Base-by-base conservation (phyloP, 2,888 invertebrate genomes). In the Drosophila neutralis region DNA sequence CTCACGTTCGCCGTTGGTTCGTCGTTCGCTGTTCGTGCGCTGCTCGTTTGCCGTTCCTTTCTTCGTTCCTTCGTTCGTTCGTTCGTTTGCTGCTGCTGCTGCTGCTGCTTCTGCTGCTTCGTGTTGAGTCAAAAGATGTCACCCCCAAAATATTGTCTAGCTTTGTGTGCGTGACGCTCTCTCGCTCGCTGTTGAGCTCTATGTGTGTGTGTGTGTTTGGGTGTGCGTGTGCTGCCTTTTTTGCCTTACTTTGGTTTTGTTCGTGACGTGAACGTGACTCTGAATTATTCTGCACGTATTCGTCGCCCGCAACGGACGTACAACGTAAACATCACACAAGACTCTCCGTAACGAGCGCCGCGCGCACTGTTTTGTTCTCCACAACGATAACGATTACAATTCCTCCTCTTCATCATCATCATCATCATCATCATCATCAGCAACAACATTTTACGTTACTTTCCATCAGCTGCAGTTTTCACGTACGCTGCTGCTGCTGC, bases 281-380 rank as follows among this genome's bases (percentile, higher is more conserved):
- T 90, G 93, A 92, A 92, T 92, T 92, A 93, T 92, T 93, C 92
- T 92, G 92, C 92, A 92, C 92, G 93, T 92, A 91, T 90, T 91
- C 92, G 91, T 91, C 90, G 91, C 83, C 92, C 92, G 91, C 89
- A 90, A 91, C 91, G 91, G 91, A 91, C 69, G 69, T 69, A 76
- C 58, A 67, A 67, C 80, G 80, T 83, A 81, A 72, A 69, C 59
- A 33, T 53, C 53, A 62, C 69, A 77, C 51, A 70, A 64, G 31
- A 69, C 70, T 78, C 69, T 60, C 56, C 71, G 73, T 68, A 66
- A 73, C 63, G 69, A 69, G 65, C 80, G 67, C 67, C 52, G 72
- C 51, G 56, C 56, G 56, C 38, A 38, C 27, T 36, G 60, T 64
- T 63, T 8, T 56, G 63, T 64, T 66, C 56, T 56, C 56, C 38